Evolutionary conservation across 2,113 vertebrate genomes (phyloP), one percentile per base, ranked within the genome.

Genomic region (Osmerus eperlanus): DNA sequence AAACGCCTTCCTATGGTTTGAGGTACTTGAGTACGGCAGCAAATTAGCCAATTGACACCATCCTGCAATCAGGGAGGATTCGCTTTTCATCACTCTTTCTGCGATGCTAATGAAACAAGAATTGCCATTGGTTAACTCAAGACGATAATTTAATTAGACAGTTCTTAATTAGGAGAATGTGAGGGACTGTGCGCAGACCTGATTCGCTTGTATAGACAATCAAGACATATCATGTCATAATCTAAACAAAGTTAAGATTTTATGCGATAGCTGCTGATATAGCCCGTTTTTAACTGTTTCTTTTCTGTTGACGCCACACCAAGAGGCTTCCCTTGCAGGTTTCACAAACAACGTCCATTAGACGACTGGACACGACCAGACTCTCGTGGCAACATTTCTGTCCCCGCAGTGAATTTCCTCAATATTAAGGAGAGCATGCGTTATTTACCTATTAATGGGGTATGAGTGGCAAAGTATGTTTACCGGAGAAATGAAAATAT

Each of bases 141-240:
- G 94, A 95, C 93, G 94, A 93, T 97, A 95, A 98, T 98, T 98
- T 98, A 98, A 99, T 99, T 98, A 99, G 96, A 96, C 95, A 94
- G 93, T 93, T 95, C 95, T 96, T 98, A 98, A 99, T 99, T 98
- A 97, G 95, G 90, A 95, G 94, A 96, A 96, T 97, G 92, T 94
- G 95, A 92, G 92, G 93, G 91, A 93, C 92, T 90, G 91, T 91
- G 93, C 92, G 91, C 92, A 90, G 92, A 90, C 91, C 75, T 79
- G 76, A 86, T 83, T 82, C 81, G 76, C 83, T 83, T 86, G 23
- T 67, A 69, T 53, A 67, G 75, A 3, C 75, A 73, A 65, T 65
- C 32, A 47, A 65, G 29, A 5, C 36, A 18, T n/a, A 65, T 51
- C 19, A 51, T 23, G 41, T 51, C 64, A 47, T 64, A 19, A 62